These are phyloP conservation scores for Ceyx cyanopectus DNA, from an alignment of 2,113 vertebrate genomes.

Conservation along the genomic window DNA sequence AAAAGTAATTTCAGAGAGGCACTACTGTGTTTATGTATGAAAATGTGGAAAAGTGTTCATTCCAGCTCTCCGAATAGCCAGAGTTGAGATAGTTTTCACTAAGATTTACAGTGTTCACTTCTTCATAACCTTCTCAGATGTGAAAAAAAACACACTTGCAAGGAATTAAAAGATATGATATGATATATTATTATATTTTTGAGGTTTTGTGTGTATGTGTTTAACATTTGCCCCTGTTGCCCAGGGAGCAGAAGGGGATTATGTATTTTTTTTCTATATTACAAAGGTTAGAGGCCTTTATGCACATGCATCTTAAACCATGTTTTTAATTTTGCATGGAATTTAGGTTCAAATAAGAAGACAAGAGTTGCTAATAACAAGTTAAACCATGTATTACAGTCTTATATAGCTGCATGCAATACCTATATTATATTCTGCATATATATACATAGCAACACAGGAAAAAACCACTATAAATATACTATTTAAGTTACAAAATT, in stretches of 20 bases:
- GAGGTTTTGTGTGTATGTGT: background rate
- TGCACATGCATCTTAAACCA: background rate
- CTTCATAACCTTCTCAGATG: background rate
- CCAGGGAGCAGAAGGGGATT: background rate
- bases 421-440: background rate
- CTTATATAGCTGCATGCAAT: background rate
- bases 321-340: background rate
- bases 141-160: background rate
- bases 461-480: background rate
- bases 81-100: background rate
- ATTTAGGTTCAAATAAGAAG: background rate
- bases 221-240: background rate
- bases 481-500: background rate
- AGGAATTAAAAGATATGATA: background rate
- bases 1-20: background rate
- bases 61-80: background rate
- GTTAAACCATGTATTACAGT: background rate
- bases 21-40: background rate
- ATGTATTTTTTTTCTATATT: constrained; percentile 14
- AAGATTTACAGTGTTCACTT: background rate
- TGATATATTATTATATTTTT: background rate
- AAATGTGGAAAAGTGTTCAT: background rate
- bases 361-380: background rate
- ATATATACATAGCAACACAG: background rate
- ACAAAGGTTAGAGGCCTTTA: background rate